Conservation (phyloP, 2,113 vertebrate species). For the Xenotilapia caudafasciata region DNA sequence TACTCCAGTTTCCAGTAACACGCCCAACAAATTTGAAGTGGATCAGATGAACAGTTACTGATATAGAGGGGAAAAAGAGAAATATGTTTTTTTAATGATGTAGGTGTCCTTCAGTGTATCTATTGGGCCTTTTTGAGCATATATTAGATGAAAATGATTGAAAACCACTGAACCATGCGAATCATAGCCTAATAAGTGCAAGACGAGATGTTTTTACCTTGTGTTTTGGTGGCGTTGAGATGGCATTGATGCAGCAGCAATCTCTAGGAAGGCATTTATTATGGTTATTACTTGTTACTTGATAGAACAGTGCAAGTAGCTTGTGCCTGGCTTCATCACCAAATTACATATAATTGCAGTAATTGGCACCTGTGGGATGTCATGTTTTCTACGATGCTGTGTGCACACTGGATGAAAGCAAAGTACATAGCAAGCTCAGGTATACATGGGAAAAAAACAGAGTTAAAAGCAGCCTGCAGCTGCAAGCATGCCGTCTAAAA, state of each 20-base stretch:
- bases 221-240: neutral
- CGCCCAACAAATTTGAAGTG: neutral
- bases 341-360: constrained; percentile 34
- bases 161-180: neutral
- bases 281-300: constrained; percentile 2
- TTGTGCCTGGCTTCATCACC: neutral
- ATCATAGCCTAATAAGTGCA: neutral
- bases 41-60: neutral
- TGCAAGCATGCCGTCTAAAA: neutral
- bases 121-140: neutral
- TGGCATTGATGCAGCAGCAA: neutral
- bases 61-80: neutral
- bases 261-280: neutral
- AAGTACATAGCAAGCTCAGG: neutral
- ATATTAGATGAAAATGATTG: neutral
- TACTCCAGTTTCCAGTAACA: neutral
- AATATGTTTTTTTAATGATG: neutral
- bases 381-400: neutral
- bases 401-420: neutral
- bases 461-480: neutral
- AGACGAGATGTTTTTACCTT: neutral
- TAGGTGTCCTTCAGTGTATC: neutral
- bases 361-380: constrained; percentile 19
- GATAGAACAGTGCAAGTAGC: neutral
- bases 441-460: neutral